Conservation (phyloP, 2,888 invertebrate species). For the Tetranychus truncatus region DNA sequence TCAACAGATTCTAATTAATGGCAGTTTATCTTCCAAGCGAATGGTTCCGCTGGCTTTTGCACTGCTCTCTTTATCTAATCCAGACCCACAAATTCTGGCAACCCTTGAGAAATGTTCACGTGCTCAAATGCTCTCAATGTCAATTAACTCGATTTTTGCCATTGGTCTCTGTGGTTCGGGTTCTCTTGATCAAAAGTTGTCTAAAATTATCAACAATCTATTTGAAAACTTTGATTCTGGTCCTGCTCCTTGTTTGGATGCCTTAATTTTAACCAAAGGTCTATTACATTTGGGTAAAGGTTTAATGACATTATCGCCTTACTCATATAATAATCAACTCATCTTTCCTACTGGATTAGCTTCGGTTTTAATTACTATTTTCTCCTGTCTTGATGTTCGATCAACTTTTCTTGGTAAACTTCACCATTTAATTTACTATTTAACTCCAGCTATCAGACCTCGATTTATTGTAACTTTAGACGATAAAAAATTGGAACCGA, state of each 20-base stretch:
- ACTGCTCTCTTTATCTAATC: not conserved
- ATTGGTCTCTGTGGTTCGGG: not conserved
- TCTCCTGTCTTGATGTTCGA: not conserved
- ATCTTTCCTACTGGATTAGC: not conserved
- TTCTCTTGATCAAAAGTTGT: not conserved
- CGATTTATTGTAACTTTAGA: not conserved
- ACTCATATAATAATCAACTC: not conserved
- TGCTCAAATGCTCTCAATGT: not conserved
- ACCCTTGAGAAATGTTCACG: not conserved
- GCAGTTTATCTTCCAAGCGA: not conserved
- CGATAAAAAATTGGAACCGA: not conserved
- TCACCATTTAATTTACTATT: not conserved
- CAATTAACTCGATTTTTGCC: not conserved
- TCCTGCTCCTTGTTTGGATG: not conserved
- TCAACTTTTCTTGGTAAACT: not conserved
- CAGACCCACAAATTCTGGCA: not conserved
- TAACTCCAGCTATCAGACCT: not conserved
- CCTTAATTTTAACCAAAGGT: not conserved
- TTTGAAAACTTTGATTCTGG: not conserved
- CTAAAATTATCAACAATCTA: not conserved
- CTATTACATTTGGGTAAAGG: not conserved
- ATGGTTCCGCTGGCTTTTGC: not conserved
- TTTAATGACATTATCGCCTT: not conserved
- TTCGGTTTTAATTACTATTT: not conserved
- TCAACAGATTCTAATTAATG: not conserved